Evolutionary conservation across 2,888 invertebrate species (phyloP).

Genomic region (Drosophila lacicola): DNA sequence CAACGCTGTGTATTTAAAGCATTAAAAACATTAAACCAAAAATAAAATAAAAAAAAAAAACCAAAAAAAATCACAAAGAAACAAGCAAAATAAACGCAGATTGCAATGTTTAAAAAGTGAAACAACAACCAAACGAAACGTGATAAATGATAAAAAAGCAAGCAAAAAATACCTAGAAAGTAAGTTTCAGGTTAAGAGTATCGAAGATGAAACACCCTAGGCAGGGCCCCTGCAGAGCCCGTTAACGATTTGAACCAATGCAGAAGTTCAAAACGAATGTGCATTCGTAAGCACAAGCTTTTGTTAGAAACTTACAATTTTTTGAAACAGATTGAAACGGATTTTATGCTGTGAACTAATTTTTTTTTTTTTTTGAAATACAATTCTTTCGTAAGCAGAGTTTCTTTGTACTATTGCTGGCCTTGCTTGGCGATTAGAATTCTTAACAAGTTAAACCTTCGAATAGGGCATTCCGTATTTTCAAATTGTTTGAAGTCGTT

Average conservation of each 20-base stretch:
- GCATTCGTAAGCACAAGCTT: too few relatives aligned
- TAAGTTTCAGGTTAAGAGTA: not conserved
- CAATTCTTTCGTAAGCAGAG: too few relatives aligned
- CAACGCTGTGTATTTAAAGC: conserved; percentile 68
- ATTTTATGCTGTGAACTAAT: too few relatives aligned
- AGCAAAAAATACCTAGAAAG: conserved; percentile 12
- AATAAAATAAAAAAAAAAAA: conserved; percentile 15
- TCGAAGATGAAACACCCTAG: conserved; percentile 28
- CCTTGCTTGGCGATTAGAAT: too few relatives aligned
- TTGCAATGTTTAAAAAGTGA: conserved; percentile 50
- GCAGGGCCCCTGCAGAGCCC: not conserved
- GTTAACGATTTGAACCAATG: not conserved
- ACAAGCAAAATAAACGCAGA: conserved; percentile 37
- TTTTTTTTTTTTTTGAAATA: too few relatives aligned
- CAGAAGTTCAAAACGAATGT: not conserved
- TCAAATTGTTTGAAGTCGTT: too few relatives aligned
- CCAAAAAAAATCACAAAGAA: conserved; percentile 15
- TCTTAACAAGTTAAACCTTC: too few relatives aligned
- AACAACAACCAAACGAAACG: conserved; percentile 41
- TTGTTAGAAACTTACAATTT: too few relatives aligned
- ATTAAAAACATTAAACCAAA: conserved; percentile 63
- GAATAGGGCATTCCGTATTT: too few relatives aligned
- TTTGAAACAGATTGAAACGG: too few relatives aligned
- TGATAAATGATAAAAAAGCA: conserved; percentile 55
- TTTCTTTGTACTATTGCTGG: too few relatives aligned